Conservation (phyloP, 23 tunicate species). For the Diplosoma virens region DNA sequence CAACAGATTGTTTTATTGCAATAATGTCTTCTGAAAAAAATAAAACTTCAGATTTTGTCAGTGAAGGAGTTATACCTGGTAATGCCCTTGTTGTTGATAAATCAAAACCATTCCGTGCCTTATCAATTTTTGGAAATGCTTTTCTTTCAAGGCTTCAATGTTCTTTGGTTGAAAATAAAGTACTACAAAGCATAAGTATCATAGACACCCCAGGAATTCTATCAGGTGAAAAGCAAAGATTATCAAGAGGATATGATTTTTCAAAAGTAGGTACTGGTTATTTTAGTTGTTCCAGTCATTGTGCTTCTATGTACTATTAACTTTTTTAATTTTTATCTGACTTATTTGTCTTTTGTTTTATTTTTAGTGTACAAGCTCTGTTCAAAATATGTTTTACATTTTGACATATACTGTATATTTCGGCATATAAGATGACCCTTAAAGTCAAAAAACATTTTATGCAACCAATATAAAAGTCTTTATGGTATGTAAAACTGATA, state of each 20-base stretch:
- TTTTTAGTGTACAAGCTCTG: too few species aligned
- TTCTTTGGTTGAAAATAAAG: slow-evolving; percentile 87
- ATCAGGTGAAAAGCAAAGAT: slow-evolving; percentile 98
- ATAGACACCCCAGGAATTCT: slow-evolving; percentile 99
- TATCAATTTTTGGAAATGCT: slow-evolving; percentile 91
- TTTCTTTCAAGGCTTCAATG: slow-evolving; percentile 93
- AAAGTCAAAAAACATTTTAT: too few species aligned
- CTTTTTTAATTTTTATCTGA: too few species aligned
- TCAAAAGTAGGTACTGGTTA: slow-evolving; percentile 54
- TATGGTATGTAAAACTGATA: too few species aligned
- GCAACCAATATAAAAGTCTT: too few species aligned
- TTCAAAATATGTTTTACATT: too few species aligned
- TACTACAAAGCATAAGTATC: slow-evolving; percentile 86
- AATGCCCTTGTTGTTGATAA: slow-evolving; percentile 98
- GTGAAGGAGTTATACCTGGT: slow-evolving; percentile 98
- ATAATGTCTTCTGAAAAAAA: slow-evolving; percentile 86
- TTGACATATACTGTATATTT: too few species aligned
- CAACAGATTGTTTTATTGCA: slow-evolving; percentile 97
- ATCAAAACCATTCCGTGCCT: slow-evolving; percentile 87
- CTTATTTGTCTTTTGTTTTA: too few species aligned
- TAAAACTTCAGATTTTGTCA: slow-evolving; percentile 53
- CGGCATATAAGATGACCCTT: too few species aligned
- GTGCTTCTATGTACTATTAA: too few species aligned
- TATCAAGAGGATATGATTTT: slow-evolving; percentile 95
- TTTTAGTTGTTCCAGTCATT: too few species aligned